Evolutionary conservation across 2,888 invertebrate species (phyloP), one percentile per base, ranked within the genome.

Genomic region (Apeira syringaria): DNA sequence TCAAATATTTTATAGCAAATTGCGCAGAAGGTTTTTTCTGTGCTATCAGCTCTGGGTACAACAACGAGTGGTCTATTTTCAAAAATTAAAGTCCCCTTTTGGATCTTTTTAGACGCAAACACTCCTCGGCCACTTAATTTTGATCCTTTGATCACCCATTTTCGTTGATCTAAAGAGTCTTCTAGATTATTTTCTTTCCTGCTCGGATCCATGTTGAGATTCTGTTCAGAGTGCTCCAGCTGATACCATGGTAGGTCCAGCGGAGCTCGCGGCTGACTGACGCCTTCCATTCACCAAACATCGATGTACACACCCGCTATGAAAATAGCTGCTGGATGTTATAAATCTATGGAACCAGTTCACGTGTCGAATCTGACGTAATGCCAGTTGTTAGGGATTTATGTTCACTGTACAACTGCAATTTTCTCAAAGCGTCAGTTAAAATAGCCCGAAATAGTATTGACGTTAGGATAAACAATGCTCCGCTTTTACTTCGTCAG

Each of bases 111-210:
- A 1, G 80, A 84, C 15, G 95, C 94, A 57, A 95, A 93, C 10
- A 96, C 61, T 13, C 95, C 95, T 51, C 94, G 92, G 9, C 95
- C 95, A 12, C 93, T 92, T 7, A 94, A 69, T 7, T 69, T 59
- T 0, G 95, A 94, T 53, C 80, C 68, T 49, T 79, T 84, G 33
- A 95, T 85, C 28, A 70, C 79, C 93, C 94, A 94, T n/a, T 50
- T 57, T 1, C 53, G 48, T 17, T 52, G 44, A 1, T 5, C 17
- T 15, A n/a, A 6, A 11, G 22, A 27, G 29, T 20, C 10, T 63
- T 63, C 59, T 30, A 62, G 43, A 17, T 62, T 51, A 33, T 54
- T 34, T 17, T 25, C 48, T 18, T 66, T 32, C 13, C 61, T 36
- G 1, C 44, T 42, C 11, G 35, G 24, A 26, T 46, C 61, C 74